Percentiles rank a stretch among this genome's conserved stretches.
These are phyloP conservation scores for Periophthalmus magnuspinnatus DNA, from an alignment of 2,797 vertebrate genomes.

Conservation along the genomic window DNA sequence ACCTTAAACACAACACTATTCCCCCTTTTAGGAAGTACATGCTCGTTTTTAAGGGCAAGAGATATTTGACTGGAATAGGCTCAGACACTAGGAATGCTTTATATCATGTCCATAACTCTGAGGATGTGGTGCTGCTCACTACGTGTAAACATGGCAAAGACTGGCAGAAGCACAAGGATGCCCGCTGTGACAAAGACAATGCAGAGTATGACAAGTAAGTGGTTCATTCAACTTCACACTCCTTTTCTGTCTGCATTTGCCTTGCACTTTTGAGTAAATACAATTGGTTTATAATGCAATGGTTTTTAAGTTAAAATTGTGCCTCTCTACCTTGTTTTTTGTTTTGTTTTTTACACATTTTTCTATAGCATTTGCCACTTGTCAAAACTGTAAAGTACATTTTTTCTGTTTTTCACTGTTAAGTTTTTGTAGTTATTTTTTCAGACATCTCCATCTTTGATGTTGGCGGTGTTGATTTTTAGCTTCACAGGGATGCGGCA, in stretches of 20 bases:
- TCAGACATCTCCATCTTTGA: neutral
- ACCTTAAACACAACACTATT: constrained; percentile 92
- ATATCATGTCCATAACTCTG: constrained; percentile 96
- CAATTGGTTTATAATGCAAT: neutral
- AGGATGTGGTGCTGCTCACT: constrained; percentile 96
- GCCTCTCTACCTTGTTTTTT: neutral
- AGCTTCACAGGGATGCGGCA: neutral
- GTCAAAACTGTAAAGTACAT: neutral
- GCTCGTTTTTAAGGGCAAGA: constrained; percentile 98
- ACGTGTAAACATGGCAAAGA: constrained; percentile 99
- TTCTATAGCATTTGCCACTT: neutral
- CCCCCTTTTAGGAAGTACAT: constrained; percentile 98
- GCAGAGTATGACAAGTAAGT: constrained; percentile 97
- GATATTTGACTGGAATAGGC: constrained; percentile 98
- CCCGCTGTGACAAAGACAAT: constrained; percentile 95
- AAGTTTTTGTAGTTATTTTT: neutral
- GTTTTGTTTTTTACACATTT: neutral
- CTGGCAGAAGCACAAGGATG: constrained; percentile 99
- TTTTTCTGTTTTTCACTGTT: neutral
- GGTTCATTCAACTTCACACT: neutral
- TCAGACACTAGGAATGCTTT: constrained; percentile 98
- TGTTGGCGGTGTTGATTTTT: constrained; percentile 1
- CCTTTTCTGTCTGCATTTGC: neutral
- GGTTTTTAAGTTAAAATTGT: neutral
- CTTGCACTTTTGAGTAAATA: neutral